phyloP scores from a whole-genome alignment of 2,888 invertebrate species.

The Metellina segmentata region DNA sequence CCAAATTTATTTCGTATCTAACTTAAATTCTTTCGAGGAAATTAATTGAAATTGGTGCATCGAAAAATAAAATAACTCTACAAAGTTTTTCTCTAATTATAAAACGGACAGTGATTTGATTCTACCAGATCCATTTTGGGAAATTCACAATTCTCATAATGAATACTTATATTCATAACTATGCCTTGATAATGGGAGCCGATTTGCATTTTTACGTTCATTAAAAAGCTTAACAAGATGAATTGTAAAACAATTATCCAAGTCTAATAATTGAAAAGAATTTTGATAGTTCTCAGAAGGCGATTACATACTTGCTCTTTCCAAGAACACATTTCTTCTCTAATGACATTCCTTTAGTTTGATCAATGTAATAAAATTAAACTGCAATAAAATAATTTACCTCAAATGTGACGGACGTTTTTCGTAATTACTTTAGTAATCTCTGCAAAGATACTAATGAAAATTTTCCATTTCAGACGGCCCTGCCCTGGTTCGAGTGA shows the following conservation, averaged over 20 bases:
- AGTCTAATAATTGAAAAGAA: neutral
- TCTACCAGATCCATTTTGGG: too few relatives aligned
- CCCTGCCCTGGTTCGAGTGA: conserved; percentile 76
- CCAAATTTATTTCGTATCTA: too few relatives aligned
- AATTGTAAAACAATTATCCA: neutral
- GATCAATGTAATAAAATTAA: neutral
- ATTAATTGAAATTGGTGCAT: too few relatives aligned
- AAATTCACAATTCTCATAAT: too few relatives aligned
- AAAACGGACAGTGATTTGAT: too few relatives aligned
- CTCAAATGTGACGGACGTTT: neutral
- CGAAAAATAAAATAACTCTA: too few relatives aligned
- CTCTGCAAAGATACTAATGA: neutral
- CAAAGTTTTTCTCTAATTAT: too few relatives aligned
- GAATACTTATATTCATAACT: too few relatives aligned
- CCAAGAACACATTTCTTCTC: neutral
- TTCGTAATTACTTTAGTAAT: neutral
- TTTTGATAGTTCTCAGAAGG: neutral
- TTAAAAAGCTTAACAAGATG: neutral
- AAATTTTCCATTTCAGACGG: conserved; percentile 66
- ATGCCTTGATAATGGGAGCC: too few relatives aligned
- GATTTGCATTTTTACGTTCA: too few relatives aligned
- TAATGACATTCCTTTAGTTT: neutral
- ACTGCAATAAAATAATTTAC: neutral
- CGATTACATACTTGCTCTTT: too few relatives aligned
- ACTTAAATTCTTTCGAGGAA: too few relatives aligned